phyloP scores from a whole-genome alignment of 2,797 vertebrate species.

The Semaprochilodus insignis region DNA sequence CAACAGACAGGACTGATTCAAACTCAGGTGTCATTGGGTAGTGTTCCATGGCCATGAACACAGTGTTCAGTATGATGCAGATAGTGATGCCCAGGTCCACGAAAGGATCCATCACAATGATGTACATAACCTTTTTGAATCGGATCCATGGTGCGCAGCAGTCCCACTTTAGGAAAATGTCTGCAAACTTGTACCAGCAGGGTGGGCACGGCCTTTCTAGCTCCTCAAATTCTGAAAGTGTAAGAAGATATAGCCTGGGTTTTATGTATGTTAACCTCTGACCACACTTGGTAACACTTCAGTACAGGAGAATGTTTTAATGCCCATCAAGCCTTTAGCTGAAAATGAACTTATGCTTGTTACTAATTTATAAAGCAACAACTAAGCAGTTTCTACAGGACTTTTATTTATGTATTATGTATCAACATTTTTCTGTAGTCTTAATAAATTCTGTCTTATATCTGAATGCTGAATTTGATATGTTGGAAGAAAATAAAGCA shows the following conservation, averaged over 20 bases:
- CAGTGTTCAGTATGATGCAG: constrained; percentile 94
- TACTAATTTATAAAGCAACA: too few relatives aligned
- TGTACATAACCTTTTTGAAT: constrained; percentile 80
- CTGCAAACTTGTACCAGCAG: constrained; percentile 89
- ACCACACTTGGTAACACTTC: not conserved
- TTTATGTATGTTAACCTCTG: not conserved
- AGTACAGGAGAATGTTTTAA: too few relatives aligned
- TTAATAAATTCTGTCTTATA: too few relatives aligned
- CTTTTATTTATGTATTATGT: too few relatives aligned
- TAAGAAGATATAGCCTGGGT: not conserved
- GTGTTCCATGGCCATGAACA: constrained; percentile 99
- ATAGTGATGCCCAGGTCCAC: constrained; percentile 95
- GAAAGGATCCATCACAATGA: constrained; percentile 94
- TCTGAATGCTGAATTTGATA: too few relatives aligned
- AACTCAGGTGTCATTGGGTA: constrained; percentile 90
- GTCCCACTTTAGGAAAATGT: constrained; percentile 89
- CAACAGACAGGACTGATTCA: constrained; percentile 80
- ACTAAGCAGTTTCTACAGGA: too few relatives aligned
- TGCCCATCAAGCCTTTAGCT: too few relatives aligned
- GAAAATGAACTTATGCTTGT: too few relatives aligned
- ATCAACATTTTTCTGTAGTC: too few relatives aligned
- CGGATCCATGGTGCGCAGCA: constrained; percentile 85
- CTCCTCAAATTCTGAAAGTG: constrained; percentile 84
- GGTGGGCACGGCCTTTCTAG: constrained; percentile 87
- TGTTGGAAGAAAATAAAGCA: too few relatives aligned